Evolutionary conservation across 2,113 vertebrate genomes (phyloP), one percentile per base, ranked within the genome.

Genomic region (Colius striatus): DNA sequence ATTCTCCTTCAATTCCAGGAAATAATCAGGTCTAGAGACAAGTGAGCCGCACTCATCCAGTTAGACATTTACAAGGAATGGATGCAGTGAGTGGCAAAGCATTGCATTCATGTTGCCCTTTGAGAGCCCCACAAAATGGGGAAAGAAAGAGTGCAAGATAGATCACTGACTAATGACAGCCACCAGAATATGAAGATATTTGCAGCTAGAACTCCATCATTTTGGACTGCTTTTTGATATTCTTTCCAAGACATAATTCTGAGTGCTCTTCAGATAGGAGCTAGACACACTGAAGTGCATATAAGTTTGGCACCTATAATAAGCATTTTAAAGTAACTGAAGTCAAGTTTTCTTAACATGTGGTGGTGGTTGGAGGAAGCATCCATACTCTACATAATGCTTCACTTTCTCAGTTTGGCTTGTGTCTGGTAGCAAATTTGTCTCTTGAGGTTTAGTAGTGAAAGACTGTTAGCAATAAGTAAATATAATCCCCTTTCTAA

Each of bases 81-180:
- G n/a, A 43, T 63, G 54, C 19, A n/a, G 26, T 27, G 32, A 66
- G 30, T 1, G 4, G 27, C 23, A 61, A 81, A 76, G 58, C 2
- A 0, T 2, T 41, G 7, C 13, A 53, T 47, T 72, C 75, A 82
- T 21, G 2, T 6, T 53, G 32, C 3, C 30, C 26, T 68, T 53
- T 1, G 1, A 63, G 21, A 12, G 9, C 9, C 25, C 26, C 18
- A 27, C 3, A 41, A 74, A 53, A 63, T 5, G 6, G 2, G 22
- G 10, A 14, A 68, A 41, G 10, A 14, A 68, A 36, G 66, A 67
- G 10, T 70, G 12, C 26, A 60, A 60, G 50, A 53, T 32, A 45
- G 26, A 30, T 43, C 53, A n/a, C 20, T 29, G n/a, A 27, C 20
- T 27, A 34, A 32, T 51, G 29, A 72, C 10, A 91, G 29, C 12